phyloP scores from a whole-genome alignment of 2,797 vertebrate species.

The Adelosebastes latens region DNA sequence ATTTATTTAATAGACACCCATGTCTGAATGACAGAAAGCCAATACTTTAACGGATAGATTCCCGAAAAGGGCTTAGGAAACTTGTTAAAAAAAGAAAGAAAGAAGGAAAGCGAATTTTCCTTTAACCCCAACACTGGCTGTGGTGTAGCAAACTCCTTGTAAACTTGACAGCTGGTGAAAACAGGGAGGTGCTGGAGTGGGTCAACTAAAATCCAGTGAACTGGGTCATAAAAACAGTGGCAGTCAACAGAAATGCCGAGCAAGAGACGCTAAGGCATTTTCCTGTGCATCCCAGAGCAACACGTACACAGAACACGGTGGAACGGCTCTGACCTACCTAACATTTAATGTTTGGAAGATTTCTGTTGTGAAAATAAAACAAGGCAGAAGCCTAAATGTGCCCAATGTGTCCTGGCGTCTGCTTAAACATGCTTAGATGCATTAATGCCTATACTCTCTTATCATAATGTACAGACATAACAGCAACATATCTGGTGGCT shows the following conservation, averaged over 20 bases:
- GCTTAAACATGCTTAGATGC: neutral
- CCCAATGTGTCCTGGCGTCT: neutral
- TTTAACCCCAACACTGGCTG: neutral
- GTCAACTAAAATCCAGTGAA: conserved; percentile 58
- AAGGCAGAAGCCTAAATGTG: neutral
- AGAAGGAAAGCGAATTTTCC: neutral
- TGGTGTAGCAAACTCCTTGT: conserved; percentile 19
- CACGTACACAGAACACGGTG: conserved; percentile 43
- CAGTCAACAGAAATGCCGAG: conserved; percentile 54
- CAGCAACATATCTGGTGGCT: conserved; percentile 3
- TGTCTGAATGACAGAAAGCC: neutral
- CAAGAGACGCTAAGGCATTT: conserved; percentile 58
- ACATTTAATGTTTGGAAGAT: conserved; percentile 5
- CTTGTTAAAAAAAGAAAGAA: neutral
- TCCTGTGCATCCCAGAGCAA: conserved; percentile 69
- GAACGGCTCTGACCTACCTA: conserved; percentile 34
- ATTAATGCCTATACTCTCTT: neutral
- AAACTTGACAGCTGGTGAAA: conserved; percentile 36
- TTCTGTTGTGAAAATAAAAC: conserved; percentile 12
- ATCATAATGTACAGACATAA: conserved; percentile 17
- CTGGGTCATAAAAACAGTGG: conserved; percentile 63
- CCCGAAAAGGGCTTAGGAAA: neutral
- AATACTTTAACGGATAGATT: neutral
- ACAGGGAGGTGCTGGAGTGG: neutral
- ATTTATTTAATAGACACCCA: neutral